phyloP scores from a whole-genome alignment of 2,888 invertebrate species.

The Belgica antarctica region DNA sequence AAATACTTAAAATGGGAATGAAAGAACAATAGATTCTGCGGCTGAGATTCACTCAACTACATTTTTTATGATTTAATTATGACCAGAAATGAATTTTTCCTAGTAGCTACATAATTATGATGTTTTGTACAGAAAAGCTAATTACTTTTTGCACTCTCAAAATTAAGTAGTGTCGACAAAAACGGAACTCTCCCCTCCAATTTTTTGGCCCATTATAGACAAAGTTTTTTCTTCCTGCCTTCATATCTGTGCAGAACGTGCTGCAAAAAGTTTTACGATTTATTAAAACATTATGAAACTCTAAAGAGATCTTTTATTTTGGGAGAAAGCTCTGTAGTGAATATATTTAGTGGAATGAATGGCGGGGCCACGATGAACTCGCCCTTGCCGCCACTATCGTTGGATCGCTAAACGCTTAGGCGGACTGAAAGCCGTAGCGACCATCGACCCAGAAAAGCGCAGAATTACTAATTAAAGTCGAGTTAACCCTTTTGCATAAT shows the following conservation, averaged over 20 bases:
- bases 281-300: neutral
- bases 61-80: conserved; percentile 24
- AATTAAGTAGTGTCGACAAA: conserved; percentile 11
- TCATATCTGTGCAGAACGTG: neutral
- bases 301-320: neutral
- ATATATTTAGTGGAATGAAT: neutral
- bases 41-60: neutral
- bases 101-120: conserved; percentile 36
- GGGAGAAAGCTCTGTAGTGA: too few relatives aligned
- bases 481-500: too few relatives aligned
- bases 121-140: conserved; percentile 36
- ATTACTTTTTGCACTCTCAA: conserved; percentile 35
- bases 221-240: conserved; percentile 5
- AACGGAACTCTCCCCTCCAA: neutral
- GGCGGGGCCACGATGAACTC: too few relatives aligned
- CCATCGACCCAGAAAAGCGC: too few relatives aligned
- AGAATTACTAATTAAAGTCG: too few relatives aligned
- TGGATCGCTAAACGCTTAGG: too few relatives aligned
- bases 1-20: too few relatives aligned
- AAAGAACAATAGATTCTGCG: too few relatives aligned
- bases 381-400: too few relatives aligned
- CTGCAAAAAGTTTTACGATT: neutral
- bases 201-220: neutral
- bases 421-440: too few relatives aligned
- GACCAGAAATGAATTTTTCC: neutral